These are phyloP conservation scores for Hypercompe scribonia DNA, from an alignment of 2,888 invertebrate genomes.

Conservation along the genomic window DNA sequence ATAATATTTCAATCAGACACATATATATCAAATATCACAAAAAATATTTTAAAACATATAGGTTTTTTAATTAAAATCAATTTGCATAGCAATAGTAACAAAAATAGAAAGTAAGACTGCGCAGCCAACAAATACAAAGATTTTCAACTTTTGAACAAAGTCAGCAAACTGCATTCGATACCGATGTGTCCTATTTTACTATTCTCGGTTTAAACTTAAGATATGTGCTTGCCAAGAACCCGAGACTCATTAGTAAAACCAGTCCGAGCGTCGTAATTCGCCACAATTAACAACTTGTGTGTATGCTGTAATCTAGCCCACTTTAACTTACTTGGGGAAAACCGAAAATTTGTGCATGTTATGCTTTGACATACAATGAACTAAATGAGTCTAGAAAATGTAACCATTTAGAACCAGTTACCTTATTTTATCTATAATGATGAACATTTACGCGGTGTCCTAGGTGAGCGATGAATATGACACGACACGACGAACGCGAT, in stretches of 20 bases:
- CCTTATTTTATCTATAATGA: background rate
- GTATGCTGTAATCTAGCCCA: constrained; percentile 40
- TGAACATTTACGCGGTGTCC: background rate
- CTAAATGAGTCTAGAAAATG: background rate
- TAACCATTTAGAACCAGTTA: background rate
- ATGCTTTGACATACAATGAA: constrained; percentile 4
- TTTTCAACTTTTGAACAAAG: constrained; percentile 35
- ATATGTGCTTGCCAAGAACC: constrained; percentile 74
- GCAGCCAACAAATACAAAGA: background rate
- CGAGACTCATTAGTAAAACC: constrained; percentile 72
- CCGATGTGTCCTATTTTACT: constrained; percentile 62
- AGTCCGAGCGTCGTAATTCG: constrained; percentile 53
- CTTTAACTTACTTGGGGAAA: constrained; percentile 35
- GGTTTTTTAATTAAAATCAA: no score
- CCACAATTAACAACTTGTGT: constrained; percentile 55
- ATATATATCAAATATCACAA: no score
- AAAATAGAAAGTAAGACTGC: background rate
- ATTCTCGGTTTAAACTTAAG: constrained; percentile 63
- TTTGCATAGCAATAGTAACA: background rate
- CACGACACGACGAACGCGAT: no score
- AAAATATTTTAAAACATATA: no score
- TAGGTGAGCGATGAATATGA: no score
- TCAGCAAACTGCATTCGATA: constrained; percentile 41
- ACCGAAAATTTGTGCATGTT: constrained; percentile 17
- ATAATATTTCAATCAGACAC: no score